Evolutionary conservation across 2,797 vertebrate species (phyloP), one percentile per base, ranked within the genome.

Genomic region (Lacerta viridis): DNA sequence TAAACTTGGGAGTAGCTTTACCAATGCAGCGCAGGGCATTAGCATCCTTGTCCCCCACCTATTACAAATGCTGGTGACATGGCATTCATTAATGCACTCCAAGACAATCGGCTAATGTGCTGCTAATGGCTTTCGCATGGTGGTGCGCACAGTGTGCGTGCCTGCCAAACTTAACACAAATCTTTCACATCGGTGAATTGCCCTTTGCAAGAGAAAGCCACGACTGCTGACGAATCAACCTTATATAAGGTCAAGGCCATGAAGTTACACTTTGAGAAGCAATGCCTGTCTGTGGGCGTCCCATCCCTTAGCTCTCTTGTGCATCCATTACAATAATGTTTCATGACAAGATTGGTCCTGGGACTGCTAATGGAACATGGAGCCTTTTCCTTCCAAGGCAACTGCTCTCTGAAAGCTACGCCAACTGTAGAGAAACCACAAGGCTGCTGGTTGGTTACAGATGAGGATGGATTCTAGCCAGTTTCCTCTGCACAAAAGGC

Each of bases 401-500:
- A 81, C 55, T 68, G 80, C 72, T 68, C 41, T 20, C 80, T 82
- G 55, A 76, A 83, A 88, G 36, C 41, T 18, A 55, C 75, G 86
- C 69, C 69, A 87, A 84, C 82, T 64, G 43, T 46, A 72, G 27
- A 25, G 66, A 79, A 88, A 55, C n/a, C 75, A 46, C n/a, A 66
- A 81, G 78, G 43, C 50, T 89, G 17, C 59, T 89, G 46, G 25
- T 74, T 80, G 55, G 77, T 85, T 80, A 85, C 69, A 68, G 77
- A 75, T 50, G 77, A 80, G 50, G 83, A 85, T 89, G 77, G 83
- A 89, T 6, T 66, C 55, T 85, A 66, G 68, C 68, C 76, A 80
- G 83, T 84, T 80, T 64, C 46, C 39, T 80, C 69, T 80, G 74
- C 8, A 72, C 69, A 64, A 72, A 85, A 80, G 9, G 75, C 33